phyloP scores from a whole-genome alignment of 2,113 vertebrate genomes.

The Neogobius melanostomus region DNA sequence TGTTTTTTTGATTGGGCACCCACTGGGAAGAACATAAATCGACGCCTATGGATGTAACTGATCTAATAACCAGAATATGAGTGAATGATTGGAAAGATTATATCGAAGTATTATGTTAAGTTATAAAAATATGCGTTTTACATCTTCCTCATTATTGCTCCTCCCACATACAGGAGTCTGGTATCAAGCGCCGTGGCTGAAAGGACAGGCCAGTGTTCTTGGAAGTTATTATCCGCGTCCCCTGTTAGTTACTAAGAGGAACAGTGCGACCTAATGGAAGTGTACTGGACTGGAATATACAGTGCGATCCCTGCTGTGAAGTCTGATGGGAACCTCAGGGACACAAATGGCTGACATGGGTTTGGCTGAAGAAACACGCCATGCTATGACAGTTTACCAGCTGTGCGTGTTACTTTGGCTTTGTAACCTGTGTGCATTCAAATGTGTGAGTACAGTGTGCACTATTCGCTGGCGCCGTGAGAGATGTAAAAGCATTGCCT shows the following conservation, averaged over 20 bases:
- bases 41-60: too few species aligned
- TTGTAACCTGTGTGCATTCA: constrained; percentile 44
- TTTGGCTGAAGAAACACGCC: constrained; percentile 59
- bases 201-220: constrained; percentile 34
- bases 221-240: constrained; percentile 55
- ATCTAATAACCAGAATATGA: too few species aligned
- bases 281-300: constrained; percentile 67
- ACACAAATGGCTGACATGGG: constrained; percentile 59
- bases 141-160: neutral
- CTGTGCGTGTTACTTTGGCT: constrained; percentile 51
- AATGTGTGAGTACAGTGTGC: constrained; percentile 11
- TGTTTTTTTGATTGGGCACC: too few species aligned
- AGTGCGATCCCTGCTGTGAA: constrained; percentile 51
- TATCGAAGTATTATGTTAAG: too few species aligned
- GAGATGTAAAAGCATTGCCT: constrained; percentile 37
- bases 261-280: constrained; percentile 61
- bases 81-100: too few species aligned
- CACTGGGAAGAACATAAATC: too few species aligned
- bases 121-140: neutral
- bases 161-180: neutral
- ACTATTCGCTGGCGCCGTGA: constrained; percentile 39
- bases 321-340: constrained; percentile 66
- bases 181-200: constrained; percentile 21
- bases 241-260: constrained; percentile 64
- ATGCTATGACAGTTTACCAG: constrained; percentile 71